Conservation (phyloP, 2,797 vertebrate species). For the Protonibea diacanthus region DNA sequence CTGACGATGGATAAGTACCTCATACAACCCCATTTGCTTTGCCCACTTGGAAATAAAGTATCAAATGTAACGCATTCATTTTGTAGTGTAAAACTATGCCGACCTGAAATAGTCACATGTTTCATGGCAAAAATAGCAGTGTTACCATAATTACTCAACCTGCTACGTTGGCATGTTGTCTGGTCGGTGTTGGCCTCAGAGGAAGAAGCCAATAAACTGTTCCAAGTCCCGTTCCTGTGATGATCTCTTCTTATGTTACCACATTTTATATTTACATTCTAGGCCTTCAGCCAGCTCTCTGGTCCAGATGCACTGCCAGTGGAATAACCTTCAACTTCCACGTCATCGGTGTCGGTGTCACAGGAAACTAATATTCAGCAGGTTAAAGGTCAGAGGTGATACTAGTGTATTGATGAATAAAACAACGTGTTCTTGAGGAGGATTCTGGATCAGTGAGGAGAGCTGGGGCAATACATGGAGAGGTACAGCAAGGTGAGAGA, state of each 20-base stretch:
- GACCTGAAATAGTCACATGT: neutral
- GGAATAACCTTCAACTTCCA: constrained; percentile 14
- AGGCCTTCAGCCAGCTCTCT: constrained; percentile 6
- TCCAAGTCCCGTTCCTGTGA: constrained; percentile 22
- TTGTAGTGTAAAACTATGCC: neutral
- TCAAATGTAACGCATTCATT: neutral
- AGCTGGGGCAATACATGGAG: neutral
- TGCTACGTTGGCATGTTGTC: neutral
- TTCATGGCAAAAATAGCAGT: neutral
- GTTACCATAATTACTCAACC: neutral
- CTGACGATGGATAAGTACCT: too few species aligned
- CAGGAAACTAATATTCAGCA: neutral
- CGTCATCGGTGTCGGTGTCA: neutral
- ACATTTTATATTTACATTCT: constrained; percentile 46
- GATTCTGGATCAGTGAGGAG: neutral
- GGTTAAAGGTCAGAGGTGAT: constrained; percentile 3
- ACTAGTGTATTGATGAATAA: neutral
- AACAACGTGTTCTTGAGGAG: neutral
- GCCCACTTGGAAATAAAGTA: neutral
- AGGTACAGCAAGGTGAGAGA: neutral
- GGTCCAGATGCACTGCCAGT: constrained; percentile 3
- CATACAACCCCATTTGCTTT: neutral
- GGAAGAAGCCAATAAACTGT: constrained; percentile 21
- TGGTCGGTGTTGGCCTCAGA: constrained; percentile 10
- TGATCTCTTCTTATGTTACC: constrained; percentile 59